phyloP scores from a whole-genome alignment of 2,888 invertebrate genomes.

The Argyra leucocephala region DNA sequence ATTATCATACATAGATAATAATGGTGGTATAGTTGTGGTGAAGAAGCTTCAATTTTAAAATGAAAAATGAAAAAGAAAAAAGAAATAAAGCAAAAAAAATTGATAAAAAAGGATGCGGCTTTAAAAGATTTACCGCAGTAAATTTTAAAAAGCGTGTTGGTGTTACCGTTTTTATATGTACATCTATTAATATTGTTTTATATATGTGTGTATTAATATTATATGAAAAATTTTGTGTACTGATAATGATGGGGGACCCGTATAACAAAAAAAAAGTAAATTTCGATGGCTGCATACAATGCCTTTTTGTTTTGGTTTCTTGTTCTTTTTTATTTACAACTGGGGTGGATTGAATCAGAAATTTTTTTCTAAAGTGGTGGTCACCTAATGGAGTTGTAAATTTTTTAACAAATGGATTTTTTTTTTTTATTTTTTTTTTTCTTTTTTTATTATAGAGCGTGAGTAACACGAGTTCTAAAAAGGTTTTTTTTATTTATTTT shows the following conservation, averaged over 20 bases:
- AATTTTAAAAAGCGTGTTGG: constrained; percentile 6
- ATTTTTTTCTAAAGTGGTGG: neutral
- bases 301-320: no score
- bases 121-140: constrained; percentile 7
- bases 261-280: neutral
- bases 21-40: no score
- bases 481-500: no score
- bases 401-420: neutral
- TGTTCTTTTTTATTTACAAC: no score
- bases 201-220: no score
- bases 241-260: neutral
- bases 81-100: neutral
- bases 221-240: constrained; percentile 22
- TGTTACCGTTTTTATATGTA: neutral
- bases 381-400: constrained; percentile 23
- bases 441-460: neutral
- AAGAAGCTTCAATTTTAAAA: neutral
- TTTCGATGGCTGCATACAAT: neutral
- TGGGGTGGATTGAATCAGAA: neutral
- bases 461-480: neutral
- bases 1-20: no score
- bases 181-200: no score
- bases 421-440: no score
- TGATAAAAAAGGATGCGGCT: constrained; percentile 7
- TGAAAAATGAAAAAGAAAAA: no score